A percentile compares a stretch with the other conserved stretches of the same genome.
Evolutionary conservation across 1,140 invertebrate genomes (phyloP).

Genomic region (Charaxes varanes): DNA sequence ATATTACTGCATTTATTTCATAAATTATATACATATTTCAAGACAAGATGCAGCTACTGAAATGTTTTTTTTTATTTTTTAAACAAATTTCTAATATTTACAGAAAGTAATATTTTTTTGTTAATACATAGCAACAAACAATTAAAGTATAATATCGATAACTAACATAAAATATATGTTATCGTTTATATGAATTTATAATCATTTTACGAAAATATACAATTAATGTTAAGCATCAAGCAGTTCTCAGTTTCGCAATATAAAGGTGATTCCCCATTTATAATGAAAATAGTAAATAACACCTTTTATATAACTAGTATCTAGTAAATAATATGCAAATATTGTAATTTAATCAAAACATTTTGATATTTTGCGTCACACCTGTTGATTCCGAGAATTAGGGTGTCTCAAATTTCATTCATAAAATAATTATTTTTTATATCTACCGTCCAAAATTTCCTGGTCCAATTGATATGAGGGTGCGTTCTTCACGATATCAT

Average conservation of each 20-base stretch:
- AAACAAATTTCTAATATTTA: too few species aligned
- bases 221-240: too few species aligned
- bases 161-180: not conserved
- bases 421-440: constrained; percentile 14
- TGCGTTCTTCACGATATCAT: constrained; percentile 58
- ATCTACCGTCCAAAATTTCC: constrained; percentile 62
- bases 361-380: constrained; percentile 44
- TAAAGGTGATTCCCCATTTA: too few species aligned
- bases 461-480: constrained; percentile 63
- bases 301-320: not conserved
- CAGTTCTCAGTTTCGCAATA: too few species aligned
- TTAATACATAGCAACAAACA: too few species aligned
- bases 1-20: too few species aligned
- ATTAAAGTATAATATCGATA: not conserved
- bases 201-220: not conserved
- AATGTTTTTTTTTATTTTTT: too few species aligned
- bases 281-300: not conserved
- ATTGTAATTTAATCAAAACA: constrained; percentile 11
- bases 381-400: constrained; percentile 61
- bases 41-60: too few species aligned
- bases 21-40: too few species aligned
- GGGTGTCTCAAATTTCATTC: constrained; percentile 42
- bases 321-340: not conserved
- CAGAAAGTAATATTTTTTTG: too few species aligned
- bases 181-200: not conserved